Conservation (phyloP, 2,113 vertebrate species). For the Xiphorhynchus elegans region DNA sequence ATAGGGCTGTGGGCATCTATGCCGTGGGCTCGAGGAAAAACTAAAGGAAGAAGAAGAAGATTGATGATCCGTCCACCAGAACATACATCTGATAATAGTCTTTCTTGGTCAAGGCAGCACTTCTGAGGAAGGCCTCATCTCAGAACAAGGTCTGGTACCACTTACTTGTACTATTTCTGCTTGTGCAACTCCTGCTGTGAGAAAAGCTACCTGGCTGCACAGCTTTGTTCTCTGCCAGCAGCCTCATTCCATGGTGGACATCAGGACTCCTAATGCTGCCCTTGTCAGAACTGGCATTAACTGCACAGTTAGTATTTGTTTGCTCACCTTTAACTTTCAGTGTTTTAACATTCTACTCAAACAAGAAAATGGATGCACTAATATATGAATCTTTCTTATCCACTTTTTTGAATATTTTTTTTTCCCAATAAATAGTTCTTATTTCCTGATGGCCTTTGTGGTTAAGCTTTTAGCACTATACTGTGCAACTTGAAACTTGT, state of each 20-base stretch:
- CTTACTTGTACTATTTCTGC: not conserved
- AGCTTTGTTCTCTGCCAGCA: not conserved
- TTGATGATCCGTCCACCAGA: not conserved
- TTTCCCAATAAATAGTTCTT: not conserved
- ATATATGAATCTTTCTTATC: not conserved
- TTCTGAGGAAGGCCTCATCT: not conserved
- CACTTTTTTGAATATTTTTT: not conserved
- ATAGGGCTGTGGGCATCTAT: not conserved
- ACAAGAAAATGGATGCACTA: not conserved
- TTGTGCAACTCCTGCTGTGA: not conserved
- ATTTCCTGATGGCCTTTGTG: not conserved
- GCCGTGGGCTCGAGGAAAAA: not conserved
- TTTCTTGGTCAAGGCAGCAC: not conserved
- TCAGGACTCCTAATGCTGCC: not conserved
- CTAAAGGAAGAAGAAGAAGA: not conserved
- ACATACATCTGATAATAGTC: too few species aligned
- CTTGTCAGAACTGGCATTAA: not conserved
- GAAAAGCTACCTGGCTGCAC: not conserved
- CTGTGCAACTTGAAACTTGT: not conserved
- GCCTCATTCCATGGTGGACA: accelerated
- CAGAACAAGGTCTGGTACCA: accelerated
- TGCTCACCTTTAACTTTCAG: not conserved
- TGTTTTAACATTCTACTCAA: not conserved
- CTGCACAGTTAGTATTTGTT: not conserved
- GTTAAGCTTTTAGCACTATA: not conserved